Conservation (phyloP, 2,888 invertebrate species). For the Chymomyza procnemis region DNA sequence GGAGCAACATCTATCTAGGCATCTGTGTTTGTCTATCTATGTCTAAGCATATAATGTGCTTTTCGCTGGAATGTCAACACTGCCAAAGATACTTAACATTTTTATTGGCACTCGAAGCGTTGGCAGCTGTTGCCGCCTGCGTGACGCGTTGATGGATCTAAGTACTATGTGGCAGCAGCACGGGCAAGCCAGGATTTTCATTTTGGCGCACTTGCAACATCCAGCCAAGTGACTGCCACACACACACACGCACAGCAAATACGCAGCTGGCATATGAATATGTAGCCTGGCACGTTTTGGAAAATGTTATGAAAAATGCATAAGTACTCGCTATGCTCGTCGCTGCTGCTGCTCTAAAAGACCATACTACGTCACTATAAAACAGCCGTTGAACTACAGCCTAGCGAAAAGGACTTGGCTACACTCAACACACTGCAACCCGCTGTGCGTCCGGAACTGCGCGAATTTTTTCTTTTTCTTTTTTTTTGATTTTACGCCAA, state of each 20-base stretch:
- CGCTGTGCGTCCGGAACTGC: constrained; percentile 44
- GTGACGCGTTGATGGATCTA: constrained; percentile 66
- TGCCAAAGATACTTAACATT: constrained; percentile 75
- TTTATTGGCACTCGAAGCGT: constrained; percentile 75
- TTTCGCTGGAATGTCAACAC: constrained; percentile 57
- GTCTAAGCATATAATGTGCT: neutral
- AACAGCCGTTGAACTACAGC: neutral
- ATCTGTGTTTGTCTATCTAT: constrained; percentile 27
- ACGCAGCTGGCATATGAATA: constrained; percentile 35
- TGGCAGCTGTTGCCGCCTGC: constrained; percentile 63
- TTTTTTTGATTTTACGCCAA: constrained; percentile 50
- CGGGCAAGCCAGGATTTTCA: constrained; percentile 44
- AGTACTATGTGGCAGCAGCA: constrained; percentile 9
- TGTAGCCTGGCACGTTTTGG: constrained; percentile 56
- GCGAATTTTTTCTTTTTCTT: no score
- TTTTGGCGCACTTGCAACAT: constrained; percentile 41
- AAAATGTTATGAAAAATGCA: constrained; percentile 67
- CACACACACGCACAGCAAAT: constrained; percentile 1
- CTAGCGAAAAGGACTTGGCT: neutral
- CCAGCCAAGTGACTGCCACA: neutral
- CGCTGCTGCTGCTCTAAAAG: constrained; percentile 30
- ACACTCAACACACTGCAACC: neutral
- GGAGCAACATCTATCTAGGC: constrained; percentile 54
- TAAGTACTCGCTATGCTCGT: constrained; percentile 42
- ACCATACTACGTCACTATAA: neutral